Evolutionary conservation across 2,113 vertebrate species (phyloP).

Genomic region (Rhipidura dahli): DNA sequence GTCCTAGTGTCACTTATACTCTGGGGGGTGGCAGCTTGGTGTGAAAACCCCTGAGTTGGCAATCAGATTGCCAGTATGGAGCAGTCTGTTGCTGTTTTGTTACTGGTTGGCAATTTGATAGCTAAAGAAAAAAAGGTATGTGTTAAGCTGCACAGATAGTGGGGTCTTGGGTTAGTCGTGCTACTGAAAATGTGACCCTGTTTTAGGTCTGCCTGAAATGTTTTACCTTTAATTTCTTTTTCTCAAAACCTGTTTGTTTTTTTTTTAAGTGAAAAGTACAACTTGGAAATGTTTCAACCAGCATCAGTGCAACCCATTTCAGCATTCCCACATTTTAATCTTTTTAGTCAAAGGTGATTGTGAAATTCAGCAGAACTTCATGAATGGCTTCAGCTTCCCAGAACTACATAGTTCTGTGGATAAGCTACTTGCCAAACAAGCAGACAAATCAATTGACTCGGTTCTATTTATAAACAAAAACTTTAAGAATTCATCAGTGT

Average conservation of each 20-base stretch:
- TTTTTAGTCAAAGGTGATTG: background rate
- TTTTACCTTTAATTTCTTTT: background rate
- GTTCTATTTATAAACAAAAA: conserved; percentile 30
- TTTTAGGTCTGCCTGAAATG: background rate
- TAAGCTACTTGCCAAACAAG: background rate
- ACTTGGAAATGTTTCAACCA: background rate
- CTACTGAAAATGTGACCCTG: background rate
- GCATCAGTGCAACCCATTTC: background rate
- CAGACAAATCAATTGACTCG: background rate
- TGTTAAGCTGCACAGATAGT: background rate
- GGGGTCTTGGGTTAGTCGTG: background rate
- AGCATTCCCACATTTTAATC: background rate
- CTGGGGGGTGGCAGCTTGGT: background rate
- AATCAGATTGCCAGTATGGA: background rate
- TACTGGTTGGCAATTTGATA: background rate
- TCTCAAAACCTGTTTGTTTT: background rate
- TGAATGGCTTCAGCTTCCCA: conserved; percentile 16
- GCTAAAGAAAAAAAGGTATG: background rate
- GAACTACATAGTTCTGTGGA: background rate
- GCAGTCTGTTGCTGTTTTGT: background rate
- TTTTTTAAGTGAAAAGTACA: background rate
- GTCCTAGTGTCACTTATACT: background rate
- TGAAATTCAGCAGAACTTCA: background rate
- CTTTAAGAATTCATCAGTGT: background rate
- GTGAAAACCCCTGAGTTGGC: background rate